Base-by-base conservation (phyloP, 2,797 vertebrate genomes). In the Neosilurus mollespiculum region DNA sequence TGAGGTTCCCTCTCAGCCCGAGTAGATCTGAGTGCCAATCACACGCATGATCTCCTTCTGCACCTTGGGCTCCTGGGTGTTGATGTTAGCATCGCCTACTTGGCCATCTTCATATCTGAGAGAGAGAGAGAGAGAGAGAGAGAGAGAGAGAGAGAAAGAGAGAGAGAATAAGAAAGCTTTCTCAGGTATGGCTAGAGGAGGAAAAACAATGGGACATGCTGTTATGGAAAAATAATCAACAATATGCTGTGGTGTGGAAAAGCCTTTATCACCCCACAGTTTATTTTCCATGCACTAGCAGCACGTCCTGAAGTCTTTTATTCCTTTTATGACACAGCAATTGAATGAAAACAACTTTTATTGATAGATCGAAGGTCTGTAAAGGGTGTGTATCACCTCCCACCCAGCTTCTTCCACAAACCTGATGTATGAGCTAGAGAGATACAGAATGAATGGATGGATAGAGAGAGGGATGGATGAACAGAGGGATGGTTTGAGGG, bases 21-120 rank as follows among this genome's bases (percentile, higher is more conserved):
- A 98, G 94, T 98, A 98, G 92, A 98, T 97, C 96, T 99, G 97
- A 93, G 97, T 98, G 91, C 98, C 98, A 61, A 99, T 98, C 93
- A 99, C 97, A 87, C 98, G 97, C 98, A 99, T 99, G 92, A 99
- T 99, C 93, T 99, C 98, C 93, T 98, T 99, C 94, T 99, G 98
- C 88, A 99, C 98, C 93, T 99, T 99, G 88, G 97, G 98, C 94
- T 99, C 98, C 96, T 99, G 98, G 94, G 98, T 99, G 95, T 99
- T 99, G 91, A 99, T 99, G 93, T 99, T 99, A 89, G 98, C 98
- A 4, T 99, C 98, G 92, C 98, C 98, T 88, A 99, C 98, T 92
- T 99, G 97, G 84, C 98, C 98, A 3, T 99, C 98, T 91, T 99
- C 98, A 16, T 99, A 99, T 93, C 98, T 99, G 94, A 79, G 86